Evolutionary conservation across 2,113 vertebrate species (phyloP).

Genomic region (Oreochromis niloticus): DNA sequence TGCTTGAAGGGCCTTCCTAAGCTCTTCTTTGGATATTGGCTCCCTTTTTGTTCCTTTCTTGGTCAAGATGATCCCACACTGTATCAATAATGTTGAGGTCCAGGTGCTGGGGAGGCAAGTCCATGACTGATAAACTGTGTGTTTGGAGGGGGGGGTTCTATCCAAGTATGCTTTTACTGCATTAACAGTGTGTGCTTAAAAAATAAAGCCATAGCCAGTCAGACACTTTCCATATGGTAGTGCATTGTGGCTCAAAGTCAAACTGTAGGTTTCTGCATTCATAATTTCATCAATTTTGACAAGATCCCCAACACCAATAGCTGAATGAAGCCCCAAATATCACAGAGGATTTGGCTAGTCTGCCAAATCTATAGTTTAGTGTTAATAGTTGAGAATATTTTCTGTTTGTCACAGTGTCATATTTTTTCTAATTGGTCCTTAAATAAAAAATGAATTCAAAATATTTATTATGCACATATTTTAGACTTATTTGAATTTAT

Average conservation of each 20-base stretch:
- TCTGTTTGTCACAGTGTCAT: background rate
- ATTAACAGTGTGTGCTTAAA: background rate
- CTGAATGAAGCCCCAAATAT: background rate
- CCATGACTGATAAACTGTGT: background rate
- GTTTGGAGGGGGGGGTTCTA: background rate
- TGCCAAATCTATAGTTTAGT: background rate
- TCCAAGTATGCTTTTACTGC: background rate
- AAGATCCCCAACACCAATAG: background rate
- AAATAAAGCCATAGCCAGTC: background rate
- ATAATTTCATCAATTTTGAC: rapidly evolving
- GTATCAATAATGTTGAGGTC: background rate
- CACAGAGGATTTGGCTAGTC: background rate
- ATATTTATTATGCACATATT: background rate
- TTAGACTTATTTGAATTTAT: background rate
- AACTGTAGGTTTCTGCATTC: background rate
- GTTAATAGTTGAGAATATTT: background rate
- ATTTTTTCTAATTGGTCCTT: background rate
- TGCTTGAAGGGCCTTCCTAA: background rate
- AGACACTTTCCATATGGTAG: background rate
- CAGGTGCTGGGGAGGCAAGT: background rate
- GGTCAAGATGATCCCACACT: background rate
- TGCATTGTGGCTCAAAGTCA: background rate
- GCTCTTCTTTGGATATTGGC: background rate
- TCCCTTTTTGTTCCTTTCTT: background rate
- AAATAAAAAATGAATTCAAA: background rate